Conservation (phyloP, 1,140 invertebrate genomes). For the Bicyclus anynana region DNA sequence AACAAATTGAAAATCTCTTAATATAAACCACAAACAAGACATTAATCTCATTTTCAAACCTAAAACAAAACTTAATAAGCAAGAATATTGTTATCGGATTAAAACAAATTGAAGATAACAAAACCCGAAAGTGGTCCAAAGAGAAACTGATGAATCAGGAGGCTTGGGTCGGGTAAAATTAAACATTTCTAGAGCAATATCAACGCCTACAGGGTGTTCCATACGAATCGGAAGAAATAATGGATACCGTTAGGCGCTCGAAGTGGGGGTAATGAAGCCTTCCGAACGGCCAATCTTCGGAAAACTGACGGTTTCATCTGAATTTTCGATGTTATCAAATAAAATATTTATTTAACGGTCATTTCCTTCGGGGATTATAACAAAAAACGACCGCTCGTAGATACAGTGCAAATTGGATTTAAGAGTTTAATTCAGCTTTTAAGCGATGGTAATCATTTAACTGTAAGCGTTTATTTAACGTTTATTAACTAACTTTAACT, state of each 20-base stretch:
- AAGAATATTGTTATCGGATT: conserved; percentile 8
- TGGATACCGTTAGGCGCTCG: conserved; percentile 38
- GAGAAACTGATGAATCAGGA: conserved; percentile 1
- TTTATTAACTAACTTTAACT: too few relatives aligned
- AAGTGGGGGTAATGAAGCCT: conserved; percentile 50
- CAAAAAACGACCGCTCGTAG: conserved; percentile 12
- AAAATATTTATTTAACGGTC: conserved; percentile 14
- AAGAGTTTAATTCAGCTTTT: conserved; percentile 5
- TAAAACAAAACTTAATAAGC: neutral
- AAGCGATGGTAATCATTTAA: conserved; percentile 4
- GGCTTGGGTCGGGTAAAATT: conserved; percentile 12
- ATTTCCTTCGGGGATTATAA: neutral
- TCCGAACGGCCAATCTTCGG: conserved; percentile 38
- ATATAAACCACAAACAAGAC: neutral
- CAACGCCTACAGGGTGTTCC: conserved; percentile 14
- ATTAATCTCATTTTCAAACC: neutral
- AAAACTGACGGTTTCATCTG: conserved; percentile 35
- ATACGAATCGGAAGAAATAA: conserved; percentile 41
- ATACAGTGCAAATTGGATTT: neutral
- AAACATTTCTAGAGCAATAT: conserved; percentile 24
- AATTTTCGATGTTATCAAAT: conserved; percentile 23
- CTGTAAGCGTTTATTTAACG: neutral
- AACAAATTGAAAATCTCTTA: neutral
- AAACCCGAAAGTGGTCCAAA: conserved; percentile 5
- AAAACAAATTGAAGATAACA: conserved; percentile 18